Evolutionary conservation across 2,797 vertebrate species (phyloP), one percentile per base, ranked within the genome.

Genomic region (Anas capensis): DNA sequence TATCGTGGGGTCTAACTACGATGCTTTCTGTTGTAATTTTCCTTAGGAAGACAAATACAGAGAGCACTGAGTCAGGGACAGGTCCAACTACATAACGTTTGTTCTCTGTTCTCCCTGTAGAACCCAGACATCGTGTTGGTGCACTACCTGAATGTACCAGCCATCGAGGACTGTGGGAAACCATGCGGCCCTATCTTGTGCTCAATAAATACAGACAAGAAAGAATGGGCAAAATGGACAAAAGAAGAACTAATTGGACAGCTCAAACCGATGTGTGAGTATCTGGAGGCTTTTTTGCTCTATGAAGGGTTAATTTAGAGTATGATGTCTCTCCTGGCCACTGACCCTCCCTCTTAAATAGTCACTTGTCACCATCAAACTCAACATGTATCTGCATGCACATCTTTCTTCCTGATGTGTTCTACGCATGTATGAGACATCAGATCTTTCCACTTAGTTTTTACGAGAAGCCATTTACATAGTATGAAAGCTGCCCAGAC

Each of bases 191-290:
- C 99, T 31, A 99, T 99, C 97, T 97, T 99, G 96, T 99, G 99
- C 97, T 99, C 99, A 86, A 99, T 99, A 98, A 99, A 99, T 97
- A 99, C 99, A 2, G 99, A 99, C 98, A 99, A 99, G 98, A 99
- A 99, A 95, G 99, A 99, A 96, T 99, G 99, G 99, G 99, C 99
- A 12, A 99, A 99, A 95, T 99, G 99, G 99, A 99, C 99, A 5
- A 99, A 99, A 96, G 99, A 99, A 96, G 99, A 99, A 83, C 98
- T 99, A 83, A 99, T 99, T 20, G 99, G 99, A 93, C 99, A 99
- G 98, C 99, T 99, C 84, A 99, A 99, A 93, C 99, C 99, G 11
- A 99, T 99, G 99, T 99, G 99, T 99, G 98, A 99, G 99, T 99
- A 97, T 88, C 68, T 27, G 42, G 11, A 72, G 70, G 29, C 56